Conservation (phyloP, 2,888 invertebrate species). For the Balanococcus diminutus region DNA sequence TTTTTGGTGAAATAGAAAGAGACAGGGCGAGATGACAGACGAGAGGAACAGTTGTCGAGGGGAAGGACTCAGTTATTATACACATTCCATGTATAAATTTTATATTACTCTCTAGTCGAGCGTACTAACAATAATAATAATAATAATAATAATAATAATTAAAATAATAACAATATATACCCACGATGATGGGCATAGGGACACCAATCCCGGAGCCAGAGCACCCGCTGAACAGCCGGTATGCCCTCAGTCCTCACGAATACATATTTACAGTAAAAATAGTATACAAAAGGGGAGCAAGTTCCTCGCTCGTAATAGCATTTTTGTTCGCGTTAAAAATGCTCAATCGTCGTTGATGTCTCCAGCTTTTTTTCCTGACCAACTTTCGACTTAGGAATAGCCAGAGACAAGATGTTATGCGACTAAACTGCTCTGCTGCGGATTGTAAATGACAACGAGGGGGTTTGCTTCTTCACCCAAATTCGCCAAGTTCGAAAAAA, state of each 20-base stretch:
- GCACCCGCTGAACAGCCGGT: neutral
- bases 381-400: neutral
- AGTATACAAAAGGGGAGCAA: neutral
- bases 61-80: constrained; percentile 14
- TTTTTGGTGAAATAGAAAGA: neutral
- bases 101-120: constrained; percentile 38
- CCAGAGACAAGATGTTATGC: neutral
- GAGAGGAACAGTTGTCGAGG: neutral
- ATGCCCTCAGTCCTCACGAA: neutral
- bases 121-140: constrained; percentile 38
- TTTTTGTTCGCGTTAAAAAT: neutral
- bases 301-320: neutral
- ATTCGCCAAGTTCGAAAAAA: neutral
- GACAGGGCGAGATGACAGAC: neutral
- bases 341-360: neutral
- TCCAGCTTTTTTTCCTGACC: neutral
- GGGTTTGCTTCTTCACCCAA: neutral
- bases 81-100: constrained; percentile 49
- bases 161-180: constrained; percentile 43
- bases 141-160: constrained; percentile 43
- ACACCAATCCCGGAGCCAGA: neutral
- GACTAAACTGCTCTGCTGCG: neutral
- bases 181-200: neutral
- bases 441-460: neutral
- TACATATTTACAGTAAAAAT: neutral